Conservation (phyloP, 1,140 invertebrate genomes). For the Drosophila pseudoananassae region DNA sequence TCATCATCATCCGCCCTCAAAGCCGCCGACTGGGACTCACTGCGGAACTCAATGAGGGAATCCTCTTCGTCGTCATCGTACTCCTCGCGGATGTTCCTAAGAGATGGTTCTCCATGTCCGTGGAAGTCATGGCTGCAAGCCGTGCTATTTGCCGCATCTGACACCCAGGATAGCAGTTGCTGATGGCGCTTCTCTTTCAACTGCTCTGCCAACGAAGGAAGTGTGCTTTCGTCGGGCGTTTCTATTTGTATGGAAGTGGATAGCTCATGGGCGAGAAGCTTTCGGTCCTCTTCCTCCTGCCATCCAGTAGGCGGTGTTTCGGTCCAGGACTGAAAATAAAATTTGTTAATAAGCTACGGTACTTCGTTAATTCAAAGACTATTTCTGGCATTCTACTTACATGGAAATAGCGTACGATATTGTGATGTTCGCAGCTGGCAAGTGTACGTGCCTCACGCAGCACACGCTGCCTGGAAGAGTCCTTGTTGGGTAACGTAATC, state of each 20-base stretch:
- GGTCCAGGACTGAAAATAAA: constrained; percentile 95
- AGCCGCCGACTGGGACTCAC: constrained; percentile 75
- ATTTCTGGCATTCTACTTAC: constrained; percentile 40
- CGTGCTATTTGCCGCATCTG: constrained; percentile 67
- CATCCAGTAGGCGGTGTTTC: constrained; percentile 95
- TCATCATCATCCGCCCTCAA: constrained; percentile 35
- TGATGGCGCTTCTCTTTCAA: constrained; percentile 59
- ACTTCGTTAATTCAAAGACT: neutral
- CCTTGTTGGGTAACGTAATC: constrained; percentile 93
- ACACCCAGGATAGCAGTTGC: constrained; percentile 73
- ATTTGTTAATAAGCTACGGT: neutral
- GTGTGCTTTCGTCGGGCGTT: constrained; percentile 73
- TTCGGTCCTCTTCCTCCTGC: constrained; percentile 92
- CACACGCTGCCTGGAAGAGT: constrained; percentile 92
- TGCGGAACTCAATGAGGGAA: constrained; percentile 76
- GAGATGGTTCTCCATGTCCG: constrained; percentile 29
- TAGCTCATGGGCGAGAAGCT: constrained; percentile 85
- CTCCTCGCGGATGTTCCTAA: constrained; percentile 37
- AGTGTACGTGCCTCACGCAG: constrained; percentile 97
- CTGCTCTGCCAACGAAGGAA: constrained; percentile 60
- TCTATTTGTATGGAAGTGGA: constrained; percentile 83
- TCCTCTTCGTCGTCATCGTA: constrained; percentile 71
- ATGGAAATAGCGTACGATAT: constrained; percentile 96
- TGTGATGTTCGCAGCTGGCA: constrained; percentile 96
- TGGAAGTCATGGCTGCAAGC: constrained; percentile 53